Evolutionary conservation across 2,113 vertebrate species (phyloP), one percentile per base, ranked within the genome.

Genomic region (Gasterosteus aculeatus): DNA sequence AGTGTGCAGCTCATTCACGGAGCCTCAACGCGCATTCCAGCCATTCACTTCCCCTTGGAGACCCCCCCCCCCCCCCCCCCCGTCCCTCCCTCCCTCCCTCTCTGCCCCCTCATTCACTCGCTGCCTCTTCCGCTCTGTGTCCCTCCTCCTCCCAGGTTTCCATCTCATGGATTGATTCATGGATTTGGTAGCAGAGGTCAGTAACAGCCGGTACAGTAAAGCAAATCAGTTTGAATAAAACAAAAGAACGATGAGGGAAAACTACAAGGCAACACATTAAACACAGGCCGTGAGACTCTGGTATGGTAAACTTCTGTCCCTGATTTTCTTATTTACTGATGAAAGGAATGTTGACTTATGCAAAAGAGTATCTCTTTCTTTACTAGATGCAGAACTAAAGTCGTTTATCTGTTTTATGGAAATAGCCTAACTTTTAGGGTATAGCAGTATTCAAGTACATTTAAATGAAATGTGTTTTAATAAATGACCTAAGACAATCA

Each of bases 41-140:
- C 91, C 88, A 92, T 90, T 90, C 91, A 91, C 86, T 91, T 90
- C 87, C 88, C 92, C 82, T 88, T 88, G 87, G 88, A 92, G 91
- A 93, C 87, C 87, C 82, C 79, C 84, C 66, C 75, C 77, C 66
- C 75, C 75, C 85, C 88, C 82, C 80, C 85, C 71, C 83, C 58
- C 65, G 73, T 75, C 87, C 88, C 82, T 81, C 85, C 71, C 80
- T 61, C 66, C 75, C 77, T 72, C 81, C 68, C 78, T 79, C 84
- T 86, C 81, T 80, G 78, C 67, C 83, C 22, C 64, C 59, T 82
- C 89, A 82, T 81, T 88, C 7, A 39, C 71, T 84, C 78, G 66
- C 64, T 44, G 64, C 75, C 67, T 78, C 84, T 82, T 69, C 81
- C 4, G 42, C 75, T 78, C 44, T 0, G 35, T 58, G 67, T 77